phyloP scores from a whole-genome alignment of 2,113 vertebrate species.

The Pseudopipra pipra region DNA sequence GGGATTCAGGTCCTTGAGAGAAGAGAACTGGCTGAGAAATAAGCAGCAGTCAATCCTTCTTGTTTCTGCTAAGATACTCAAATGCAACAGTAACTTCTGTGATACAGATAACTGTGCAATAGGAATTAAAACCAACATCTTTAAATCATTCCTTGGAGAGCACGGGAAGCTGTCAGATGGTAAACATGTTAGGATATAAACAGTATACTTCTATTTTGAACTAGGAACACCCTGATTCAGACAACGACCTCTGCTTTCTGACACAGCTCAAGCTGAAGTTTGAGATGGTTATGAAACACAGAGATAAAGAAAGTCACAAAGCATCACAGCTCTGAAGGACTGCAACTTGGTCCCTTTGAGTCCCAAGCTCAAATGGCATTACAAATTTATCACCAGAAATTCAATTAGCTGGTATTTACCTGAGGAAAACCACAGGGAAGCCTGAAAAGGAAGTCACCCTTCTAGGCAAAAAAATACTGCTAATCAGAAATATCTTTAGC shows the following conservation, averaged over 20 bases:
- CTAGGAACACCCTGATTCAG: not conserved
- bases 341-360: not conserved
- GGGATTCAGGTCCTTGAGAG: not conserved
- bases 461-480: not conserved
- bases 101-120: not conserved
- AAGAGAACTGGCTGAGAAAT: not conserved
- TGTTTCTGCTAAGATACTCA: not conserved
- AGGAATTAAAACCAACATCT: not conserved
- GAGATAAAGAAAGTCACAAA: not conserved
- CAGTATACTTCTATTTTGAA: not conserved
- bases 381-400: not conserved
- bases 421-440: not conserved
- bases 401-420: not conserved
- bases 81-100: not conserved
- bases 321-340: not conserved
- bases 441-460: not conserved
- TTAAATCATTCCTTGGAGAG: not conserved
- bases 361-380: not conserved
- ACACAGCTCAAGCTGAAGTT: not conserved
- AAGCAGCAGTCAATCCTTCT: not conserved
- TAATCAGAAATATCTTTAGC: not conserved
- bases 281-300: not conserved
- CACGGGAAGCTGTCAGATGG: not conserved
- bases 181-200: not conserved
- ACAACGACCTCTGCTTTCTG: not conserved